A percentile compares a stretch with the other conserved stretches of the same genome.
Evolutionary conservation across 2,888 invertebrate species (phyloP).

Genomic region (Leptopterna dolabrata): DNA sequence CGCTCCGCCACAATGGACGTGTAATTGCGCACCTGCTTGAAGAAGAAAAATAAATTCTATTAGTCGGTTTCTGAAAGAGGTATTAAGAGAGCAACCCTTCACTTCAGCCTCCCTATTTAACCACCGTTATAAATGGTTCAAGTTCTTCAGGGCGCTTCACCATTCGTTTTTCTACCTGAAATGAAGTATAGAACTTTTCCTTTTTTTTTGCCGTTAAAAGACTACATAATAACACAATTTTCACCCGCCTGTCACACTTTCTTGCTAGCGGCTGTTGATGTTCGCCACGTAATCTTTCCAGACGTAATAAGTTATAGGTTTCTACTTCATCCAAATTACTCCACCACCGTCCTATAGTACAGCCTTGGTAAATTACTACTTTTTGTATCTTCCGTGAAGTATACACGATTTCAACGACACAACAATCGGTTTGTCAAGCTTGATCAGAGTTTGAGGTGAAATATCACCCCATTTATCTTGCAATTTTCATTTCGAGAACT

Average conservation of each 20-base stretch:
- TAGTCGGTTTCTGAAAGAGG: slow-evolving; percentile 35
- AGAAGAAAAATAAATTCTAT: slow-evolving; percentile 37
- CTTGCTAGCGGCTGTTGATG: neutral
- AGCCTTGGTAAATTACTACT: too few species aligned
- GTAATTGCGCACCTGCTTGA: slow-evolving; percentile 34
- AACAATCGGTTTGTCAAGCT: too few species aligned
- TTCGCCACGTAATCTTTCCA: too few species aligned
- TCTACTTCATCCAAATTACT: too few species aligned
- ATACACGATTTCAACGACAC: too few species aligned
- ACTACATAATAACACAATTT: neutral
- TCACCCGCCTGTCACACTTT: neutral
- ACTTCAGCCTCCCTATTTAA: slow-evolving; percentile 2
- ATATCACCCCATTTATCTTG: too few species aligned
- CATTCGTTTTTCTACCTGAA: neutral
- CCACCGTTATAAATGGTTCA: slow-evolving; percentile 24
- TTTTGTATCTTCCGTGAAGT: too few species aligned
- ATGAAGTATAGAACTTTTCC: neutral
- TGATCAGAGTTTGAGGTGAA: too few species aligned
- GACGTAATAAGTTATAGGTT: too few species aligned
- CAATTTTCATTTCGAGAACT: too few species aligned
- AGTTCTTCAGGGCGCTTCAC: slow-evolving; percentile 31
- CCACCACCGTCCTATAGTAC: too few species aligned
- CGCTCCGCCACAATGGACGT: slow-evolving; percentile 19
- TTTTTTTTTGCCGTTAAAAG: neutral
- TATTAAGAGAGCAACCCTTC: slow-evolving; percentile 24